Base-by-base conservation (phyloP, 2,113 vertebrate species). In the Sinocyclocheilus anshuiensis region DNA sequence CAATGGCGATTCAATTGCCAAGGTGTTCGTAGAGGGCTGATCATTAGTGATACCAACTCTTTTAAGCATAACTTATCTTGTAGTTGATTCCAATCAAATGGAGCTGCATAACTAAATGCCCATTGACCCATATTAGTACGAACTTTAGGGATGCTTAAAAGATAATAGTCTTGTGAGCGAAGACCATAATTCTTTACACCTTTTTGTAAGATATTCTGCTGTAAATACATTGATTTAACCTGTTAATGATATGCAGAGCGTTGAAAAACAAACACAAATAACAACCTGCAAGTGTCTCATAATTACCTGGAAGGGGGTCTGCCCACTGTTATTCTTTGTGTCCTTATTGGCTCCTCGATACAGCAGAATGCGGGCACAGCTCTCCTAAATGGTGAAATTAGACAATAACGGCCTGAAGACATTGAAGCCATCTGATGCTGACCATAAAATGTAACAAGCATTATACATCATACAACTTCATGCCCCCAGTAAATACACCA, bases 341-440 rank as follows among this genome's bases (percentile, higher is more conserved):
- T 97, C 96, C 90, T 97, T 98, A 87, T 94, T 96, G 39, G 97
- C 95, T 76, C 97, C 97, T 5, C 97, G 92, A 87, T 97, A 98
- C 4, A 98, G 95, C n/a, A 98, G 94, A 87, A 98, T 96, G 42
- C 97, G 94, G 57, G 96, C 96, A 88, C 96, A 97, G 92, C 96
- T 97, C 92, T 98, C 96, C 97, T 98, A 93, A 50, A 89, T 55
- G 57, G 39, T 8, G 1, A 72, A 87, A 84, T 48, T 48, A 87
- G 45, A 80, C 22, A 83, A 29, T 29, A 29, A 22, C 63, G 63
- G 57, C 12, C 15, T 61, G 29, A 87, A 74, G 29, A 48, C 15
- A 48, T 7, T 20, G n/a, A 24, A 22, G 74, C 55, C 33, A 59
- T 84, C 33, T 57, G 50, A 67, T 36, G 8, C 42, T 53, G 42